Conservation (phyloP, 1,140 invertebrate species). For the Steinernema khuongi region DNA sequence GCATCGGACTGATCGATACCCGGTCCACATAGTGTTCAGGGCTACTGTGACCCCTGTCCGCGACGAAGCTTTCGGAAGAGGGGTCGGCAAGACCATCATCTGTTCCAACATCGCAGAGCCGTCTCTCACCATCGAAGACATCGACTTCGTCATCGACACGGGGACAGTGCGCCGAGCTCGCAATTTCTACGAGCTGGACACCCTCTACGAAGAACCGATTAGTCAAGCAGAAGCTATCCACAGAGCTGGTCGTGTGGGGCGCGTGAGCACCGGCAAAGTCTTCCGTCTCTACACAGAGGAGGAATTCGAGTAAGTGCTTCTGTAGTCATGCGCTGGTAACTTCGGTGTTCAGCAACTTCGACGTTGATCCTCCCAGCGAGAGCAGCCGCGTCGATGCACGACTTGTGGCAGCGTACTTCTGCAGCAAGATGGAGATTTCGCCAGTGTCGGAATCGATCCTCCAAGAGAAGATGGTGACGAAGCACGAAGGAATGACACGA, state of each 20-base stretch:
- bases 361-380: background rate
- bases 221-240: background rate
- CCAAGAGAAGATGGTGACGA: background rate
- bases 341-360: background rate
- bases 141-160: slow-evolving; percentile 1
- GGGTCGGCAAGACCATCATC: background rate
- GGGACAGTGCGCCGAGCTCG: background rate
- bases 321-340: background rate
- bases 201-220: background rate
- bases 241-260: background rate
- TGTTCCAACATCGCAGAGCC: background rate
- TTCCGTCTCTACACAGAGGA: background rate
- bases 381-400: background rate
- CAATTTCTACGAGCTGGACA: background rate
- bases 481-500: background rate
- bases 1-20: background rate
- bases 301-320: background rate
- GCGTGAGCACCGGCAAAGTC: background rate
- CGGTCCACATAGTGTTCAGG: background rate
- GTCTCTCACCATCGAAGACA: background rate
- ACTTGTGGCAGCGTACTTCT: background rate
- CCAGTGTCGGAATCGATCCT: background rate
- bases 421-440: background rate
- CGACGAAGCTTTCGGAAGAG: background rate
- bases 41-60: background rate